Conservation (phyloP, 2,113 vertebrate species). For the Etheostoma spectabile region DNA sequence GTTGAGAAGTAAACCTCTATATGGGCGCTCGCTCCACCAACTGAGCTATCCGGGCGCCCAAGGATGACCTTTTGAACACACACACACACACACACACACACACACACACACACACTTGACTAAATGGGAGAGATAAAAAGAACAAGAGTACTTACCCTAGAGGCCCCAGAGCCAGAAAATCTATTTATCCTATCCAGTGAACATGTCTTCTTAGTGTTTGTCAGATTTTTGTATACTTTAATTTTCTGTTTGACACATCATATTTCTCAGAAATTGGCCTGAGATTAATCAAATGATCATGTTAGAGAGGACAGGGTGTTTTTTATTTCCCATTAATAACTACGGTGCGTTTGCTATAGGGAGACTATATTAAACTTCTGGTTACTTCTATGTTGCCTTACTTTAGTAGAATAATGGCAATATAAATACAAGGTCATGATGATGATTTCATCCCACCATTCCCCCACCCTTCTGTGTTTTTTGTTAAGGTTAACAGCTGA, state of each 20-base stretch:
- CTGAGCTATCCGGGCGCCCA: no score
- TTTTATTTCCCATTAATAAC: constrained; percentile 20
- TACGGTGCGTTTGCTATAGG: neutral
- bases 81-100: constrained; percentile 29
- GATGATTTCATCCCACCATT: neutral
- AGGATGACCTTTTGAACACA: constrained; percentile 54
- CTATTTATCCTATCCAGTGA: constrained; percentile 43
- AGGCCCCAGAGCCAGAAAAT: constrained; percentile 44
- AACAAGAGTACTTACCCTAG: constrained; percentile 16
- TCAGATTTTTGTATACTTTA: constrained; percentile 35
- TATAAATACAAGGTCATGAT: neutral
- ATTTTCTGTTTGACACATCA: constrained; percentile 55
- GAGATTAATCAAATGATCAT: constrained; percentile 45
- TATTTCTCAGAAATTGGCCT: constrained; percentile 48
- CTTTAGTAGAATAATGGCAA: neutral
- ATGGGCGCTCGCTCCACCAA: no score
- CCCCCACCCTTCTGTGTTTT: neutral
- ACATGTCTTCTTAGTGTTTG: constrained; percentile 38
- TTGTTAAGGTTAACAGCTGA: no score
- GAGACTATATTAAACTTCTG: neutral
- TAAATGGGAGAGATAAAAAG: constrained; percentile 51
- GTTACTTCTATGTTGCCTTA: neutral
- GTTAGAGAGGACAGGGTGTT: constrained; percentile 6
- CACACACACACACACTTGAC: constrained; percentile 34
- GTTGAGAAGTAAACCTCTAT: no score